Conservation (phyloP, 2,113 vertebrate genomes). For the Saimiri boliviensis region DNA sequence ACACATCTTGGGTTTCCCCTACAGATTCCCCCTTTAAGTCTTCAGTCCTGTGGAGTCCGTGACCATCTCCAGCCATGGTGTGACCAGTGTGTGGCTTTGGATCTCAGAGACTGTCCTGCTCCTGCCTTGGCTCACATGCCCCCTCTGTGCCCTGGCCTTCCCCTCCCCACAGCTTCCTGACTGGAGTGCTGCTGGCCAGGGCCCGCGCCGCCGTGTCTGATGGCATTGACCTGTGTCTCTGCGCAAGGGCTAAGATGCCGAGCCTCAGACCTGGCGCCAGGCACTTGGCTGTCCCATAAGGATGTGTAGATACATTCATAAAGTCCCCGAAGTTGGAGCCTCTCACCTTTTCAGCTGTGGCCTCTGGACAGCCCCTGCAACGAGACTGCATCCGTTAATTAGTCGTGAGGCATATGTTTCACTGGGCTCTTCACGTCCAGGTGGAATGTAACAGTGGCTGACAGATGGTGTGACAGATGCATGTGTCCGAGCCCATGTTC, state of each 20-base stretch:
- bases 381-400: fast-evolving
- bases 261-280: neutral
- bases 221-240: neutral
- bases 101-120: too few species aligned
- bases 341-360: too few species aligned
- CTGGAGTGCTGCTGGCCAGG: neutral
- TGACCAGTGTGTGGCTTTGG: too few species aligned
- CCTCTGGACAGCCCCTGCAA: neutral
- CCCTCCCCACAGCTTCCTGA: fast-evolving
- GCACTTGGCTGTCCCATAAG: neutral
- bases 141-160: neutral
- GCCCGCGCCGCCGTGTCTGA: neutral
- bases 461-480: neutral
- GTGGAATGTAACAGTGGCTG: neutral
- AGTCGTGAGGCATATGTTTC: fast-evolving
- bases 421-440: neutral
- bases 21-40: too few species aligned
- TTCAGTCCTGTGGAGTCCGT: too few species aligned
- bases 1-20: too few species aligned
- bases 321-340: fast-evolving
- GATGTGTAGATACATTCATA: neutral
- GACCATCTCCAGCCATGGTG: too few species aligned
- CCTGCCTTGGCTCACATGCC: too few species aligned
- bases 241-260: neutral
- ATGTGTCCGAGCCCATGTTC: fast-evolving